Base-by-base conservation (phyloP, 2,113 vertebrate species). In the Sialia sialis region DNA sequence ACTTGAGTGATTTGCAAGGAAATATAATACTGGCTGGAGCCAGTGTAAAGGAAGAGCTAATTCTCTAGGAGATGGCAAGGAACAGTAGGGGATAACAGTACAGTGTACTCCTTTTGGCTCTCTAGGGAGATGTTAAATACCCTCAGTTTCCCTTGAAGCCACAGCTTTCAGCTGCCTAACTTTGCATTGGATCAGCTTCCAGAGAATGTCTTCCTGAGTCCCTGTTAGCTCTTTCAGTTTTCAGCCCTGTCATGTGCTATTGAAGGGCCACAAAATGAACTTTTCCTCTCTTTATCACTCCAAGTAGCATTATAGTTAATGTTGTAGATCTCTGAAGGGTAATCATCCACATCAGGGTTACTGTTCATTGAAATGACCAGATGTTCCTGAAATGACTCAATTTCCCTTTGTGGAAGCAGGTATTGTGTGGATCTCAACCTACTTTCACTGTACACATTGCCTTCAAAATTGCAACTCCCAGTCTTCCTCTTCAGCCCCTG, bases 361-460 rank as follows among this genome's bases (percentile, higher is more conserved):
- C 36, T 32, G 10, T 62, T 89, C 44, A 32, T 58, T 54, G 68
- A 76, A 73, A 44, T 80, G 29, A 49, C 49, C 16, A 43, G 20
- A 43, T 66, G 13, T 51, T 87, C n/a, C 59, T 0, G 0, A 80
- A 55, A 76, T 64, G 14, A 29, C 11, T 77, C 26, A 1, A 3
- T 88, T 66, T 92, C 15, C 22, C 29, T 70, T 22, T 1, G 4
- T 26, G 20, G 41, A 69, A 64, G 59, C 29, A 58, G 36, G 12
- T 0, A 0, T 19, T 74, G 21, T 36, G 29, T 62, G 22, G 18
- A 52, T 84, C 68, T 87, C 27, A 54, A 2, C 56, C n/a, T 44
- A 39, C 34, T 90, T 90, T 43, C 8, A 11, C 26, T 39, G 43
- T 44, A 82, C 62, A 32, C 10, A 10, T 44, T 70, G 15, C 62